Conservation (phyloP, 1,140 invertebrate genomes). For the Drosophila nikananu region DNA sequence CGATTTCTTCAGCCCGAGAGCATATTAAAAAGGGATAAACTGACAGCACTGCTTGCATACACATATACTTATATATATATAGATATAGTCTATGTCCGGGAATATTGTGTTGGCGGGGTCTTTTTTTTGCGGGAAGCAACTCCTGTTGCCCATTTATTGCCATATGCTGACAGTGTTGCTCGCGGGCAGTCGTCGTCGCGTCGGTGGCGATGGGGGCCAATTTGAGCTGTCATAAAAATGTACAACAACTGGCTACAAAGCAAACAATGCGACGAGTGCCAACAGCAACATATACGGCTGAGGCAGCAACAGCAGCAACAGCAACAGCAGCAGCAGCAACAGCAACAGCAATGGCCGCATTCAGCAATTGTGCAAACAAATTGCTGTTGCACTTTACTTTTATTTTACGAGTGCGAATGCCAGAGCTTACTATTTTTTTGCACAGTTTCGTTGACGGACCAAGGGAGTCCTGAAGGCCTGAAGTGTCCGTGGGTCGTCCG, state of each 20-base stretch:
- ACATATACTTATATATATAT: constrained; percentile 9
- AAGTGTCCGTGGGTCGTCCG: constrained; percentile 15
- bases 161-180: constrained; percentile 83
- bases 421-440: constrained; percentile 60
- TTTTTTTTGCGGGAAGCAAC: constrained; percentile 18
- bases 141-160: constrained; percentile 74
- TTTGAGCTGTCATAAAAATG: constrained; percentile 83
- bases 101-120: constrained; percentile 15
- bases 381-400: constrained; percentile 83
- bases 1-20: constrained; percentile 4
- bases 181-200: constrained; percentile 57
- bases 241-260: constrained; percentile 81
- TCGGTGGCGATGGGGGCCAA: constrained; percentile 74
- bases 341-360: constrained; percentile 75
- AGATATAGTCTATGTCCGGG: constrained; percentile 25
- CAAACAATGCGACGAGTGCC: constrained; percentile 81
- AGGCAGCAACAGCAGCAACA: constrained; percentile 30
- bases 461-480: constrained; percentile 55
- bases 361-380: constrained; percentile 83
- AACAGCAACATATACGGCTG: constrained; percentile 64
- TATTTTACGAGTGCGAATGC: constrained; percentile 83
- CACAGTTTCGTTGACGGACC: constrained; percentile 50
- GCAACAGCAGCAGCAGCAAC: constrained; percentile 34
- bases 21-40: constrained; percentile 17
- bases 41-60: constrained; percentile 9